phyloP scores from a whole-genome alignment of 2,888 invertebrate species.

The Pediacus dermestoides region DNA sequence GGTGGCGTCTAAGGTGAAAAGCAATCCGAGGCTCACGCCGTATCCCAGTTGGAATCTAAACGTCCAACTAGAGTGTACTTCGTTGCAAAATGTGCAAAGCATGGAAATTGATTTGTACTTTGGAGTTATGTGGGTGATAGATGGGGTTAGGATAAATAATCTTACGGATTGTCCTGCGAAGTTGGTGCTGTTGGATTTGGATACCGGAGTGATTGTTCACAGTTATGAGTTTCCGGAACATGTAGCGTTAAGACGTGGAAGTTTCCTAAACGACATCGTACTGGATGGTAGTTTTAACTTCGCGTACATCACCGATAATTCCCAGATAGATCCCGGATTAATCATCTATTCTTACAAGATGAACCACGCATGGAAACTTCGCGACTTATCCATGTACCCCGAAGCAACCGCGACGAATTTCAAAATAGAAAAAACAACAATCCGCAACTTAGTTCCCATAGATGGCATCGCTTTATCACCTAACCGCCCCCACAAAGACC shows the following conservation, averaged over 20 bases:
- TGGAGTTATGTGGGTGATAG: constrained; percentile 68
- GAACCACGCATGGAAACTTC: constrained; percentile 66
- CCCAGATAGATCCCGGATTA: constrained; percentile 64
- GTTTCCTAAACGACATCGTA: constrained; percentile 67
- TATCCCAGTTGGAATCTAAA: constrained; percentile 71
- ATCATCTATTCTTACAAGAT: constrained; percentile 64
- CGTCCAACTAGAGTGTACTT: constrained; percentile 54
- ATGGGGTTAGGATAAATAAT: constrained; percentile 63
- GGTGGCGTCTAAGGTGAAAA: constrained; percentile 41
- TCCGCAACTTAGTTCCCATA: constrained; percentile 45
- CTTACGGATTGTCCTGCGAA: constrained; percentile 64
- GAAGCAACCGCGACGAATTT: constrained; percentile 58
- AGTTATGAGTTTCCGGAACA: constrained; percentile 60
- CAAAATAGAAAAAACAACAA: constrained; percentile 55
- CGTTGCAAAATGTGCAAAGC: constrained; percentile 69
- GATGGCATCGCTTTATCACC: constrained; percentile 72
- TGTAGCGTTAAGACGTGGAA: constrained; percentile 55
- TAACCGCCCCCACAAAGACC: constrained; percentile 17
- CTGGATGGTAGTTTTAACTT: constrained; percentile 65
- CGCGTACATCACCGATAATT: constrained; percentile 70
- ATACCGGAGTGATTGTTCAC: constrained; percentile 55
- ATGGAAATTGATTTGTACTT: constrained; percentile 68
- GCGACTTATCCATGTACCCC: constrained; percentile 63
- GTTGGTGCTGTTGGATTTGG: constrained; percentile 63
- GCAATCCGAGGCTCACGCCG: constrained; percentile 57